Conservation (phyloP, 2,797 vertebrate genomes). For the Nyctibius grandis region DNA sequence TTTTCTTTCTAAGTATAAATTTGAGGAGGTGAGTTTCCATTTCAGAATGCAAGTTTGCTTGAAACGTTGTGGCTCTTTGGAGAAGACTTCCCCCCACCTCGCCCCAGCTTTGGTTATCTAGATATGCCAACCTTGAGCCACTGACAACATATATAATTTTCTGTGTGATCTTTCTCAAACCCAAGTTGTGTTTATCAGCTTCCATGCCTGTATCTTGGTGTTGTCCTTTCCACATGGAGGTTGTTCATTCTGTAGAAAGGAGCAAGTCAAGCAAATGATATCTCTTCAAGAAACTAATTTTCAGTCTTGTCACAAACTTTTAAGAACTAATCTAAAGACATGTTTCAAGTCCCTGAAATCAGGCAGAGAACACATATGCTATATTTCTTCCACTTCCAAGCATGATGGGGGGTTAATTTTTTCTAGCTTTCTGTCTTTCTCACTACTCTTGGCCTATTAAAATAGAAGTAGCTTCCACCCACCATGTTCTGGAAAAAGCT, state of each 20-base stretch:
- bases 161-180: not conserved
- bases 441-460: not conserved
- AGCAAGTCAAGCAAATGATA: not conserved
- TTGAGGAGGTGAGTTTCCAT: slow-evolving; percentile 28
- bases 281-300: not conserved
- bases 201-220: not conserved
- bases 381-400: not conserved
- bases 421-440: slow-evolving; percentile 6
- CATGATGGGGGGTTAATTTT: not conserved
- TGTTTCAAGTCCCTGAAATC: not conserved
- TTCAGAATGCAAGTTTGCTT: slow-evolving; percentile 25
- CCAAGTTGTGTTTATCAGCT: not conserved
- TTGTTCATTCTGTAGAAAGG: not conserved
- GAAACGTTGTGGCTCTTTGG: not conserved
- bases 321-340: not conserved
- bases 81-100: not conserved
- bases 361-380: not conserved
- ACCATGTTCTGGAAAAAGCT: slow-evolving; percentile 52
- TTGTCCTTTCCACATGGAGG: not conserved
- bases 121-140: not conserved
- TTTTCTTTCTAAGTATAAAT: slow-evolving; percentile 25
- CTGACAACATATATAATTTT: not conserved
- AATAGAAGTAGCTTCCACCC: slow-evolving; percentile 52
- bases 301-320: not conserved
- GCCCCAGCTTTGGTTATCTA: not conserved